Percentiles rank a stretch among this genome's conserved stretches.
Conservation (phyloP, 2,888 invertebrate genomes). For the Chirona hameri region DNA sequence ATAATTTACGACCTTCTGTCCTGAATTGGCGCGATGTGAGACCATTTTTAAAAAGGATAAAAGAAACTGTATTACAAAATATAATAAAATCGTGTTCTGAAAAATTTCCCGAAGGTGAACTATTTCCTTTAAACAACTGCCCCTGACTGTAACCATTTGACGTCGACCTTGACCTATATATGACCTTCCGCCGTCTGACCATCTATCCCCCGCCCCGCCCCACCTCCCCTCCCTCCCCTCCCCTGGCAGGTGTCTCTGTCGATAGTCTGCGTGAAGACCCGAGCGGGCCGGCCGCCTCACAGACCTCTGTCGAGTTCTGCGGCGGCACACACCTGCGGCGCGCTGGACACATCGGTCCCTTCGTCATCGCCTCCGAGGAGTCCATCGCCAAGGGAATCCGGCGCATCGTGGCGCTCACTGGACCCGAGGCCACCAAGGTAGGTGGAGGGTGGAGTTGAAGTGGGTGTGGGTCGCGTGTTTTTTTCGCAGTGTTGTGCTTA, state of each 20-base stretch:
- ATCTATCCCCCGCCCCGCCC: too few species aligned
- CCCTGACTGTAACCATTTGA: too few species aligned
- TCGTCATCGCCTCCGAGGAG: conserved; percentile 95
- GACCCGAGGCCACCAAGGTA: conserved; percentile 75
- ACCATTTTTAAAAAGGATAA: too few species aligned
- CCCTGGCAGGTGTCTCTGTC: conserved; percentile 61
- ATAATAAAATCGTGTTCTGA: too few species aligned
- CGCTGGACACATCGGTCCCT: conserved; percentile 89
- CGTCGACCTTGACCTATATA: too few species aligned
- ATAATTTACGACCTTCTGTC: too few species aligned
- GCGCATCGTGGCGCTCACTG: conserved; percentile 93
- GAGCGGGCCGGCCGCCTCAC: conserved; percentile 66
- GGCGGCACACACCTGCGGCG: conserved; percentile 94
- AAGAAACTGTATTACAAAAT: too few species aligned
- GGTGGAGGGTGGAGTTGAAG: conserved; percentile 44
- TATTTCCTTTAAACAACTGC: too few species aligned
- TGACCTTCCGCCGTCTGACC: too few species aligned
- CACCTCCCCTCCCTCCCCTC: neutral
- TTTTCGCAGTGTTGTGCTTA: too few species aligned
- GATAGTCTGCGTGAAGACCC: conserved; percentile 85
- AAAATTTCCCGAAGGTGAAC: too few species aligned
- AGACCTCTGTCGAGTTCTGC: conserved; percentile 97
- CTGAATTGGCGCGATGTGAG: too few species aligned
- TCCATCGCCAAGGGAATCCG: conserved; percentile 98
- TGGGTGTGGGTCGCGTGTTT: neutral